Conservation (phyloP, 2,797 vertebrate species). For the Thripadectes ignobilis region DNA sequence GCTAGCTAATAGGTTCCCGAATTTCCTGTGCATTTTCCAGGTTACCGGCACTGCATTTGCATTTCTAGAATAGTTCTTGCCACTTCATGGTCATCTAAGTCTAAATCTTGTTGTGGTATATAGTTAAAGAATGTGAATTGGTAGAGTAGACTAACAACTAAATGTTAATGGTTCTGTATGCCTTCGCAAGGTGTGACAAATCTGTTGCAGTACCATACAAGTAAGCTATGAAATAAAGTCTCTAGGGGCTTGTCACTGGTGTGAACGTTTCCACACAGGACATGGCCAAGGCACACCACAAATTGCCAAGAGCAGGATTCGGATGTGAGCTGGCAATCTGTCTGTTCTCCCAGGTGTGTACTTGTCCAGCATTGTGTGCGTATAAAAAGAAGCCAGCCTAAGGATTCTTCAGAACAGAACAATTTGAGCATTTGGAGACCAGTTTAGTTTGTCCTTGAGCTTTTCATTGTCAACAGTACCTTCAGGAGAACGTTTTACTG, state of each 20-base stretch:
- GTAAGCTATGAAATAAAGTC: neutral
- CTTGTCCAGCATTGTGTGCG: neutral
- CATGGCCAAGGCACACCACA: neutral
- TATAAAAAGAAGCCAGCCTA: neutral
- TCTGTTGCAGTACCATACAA: neutral
- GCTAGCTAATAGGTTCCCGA: neutral
- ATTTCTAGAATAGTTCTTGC: neutral
- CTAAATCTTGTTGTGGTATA: neutral
- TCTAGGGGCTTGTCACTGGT: neutral
- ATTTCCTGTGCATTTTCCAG: neutral
- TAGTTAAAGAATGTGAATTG: neutral
- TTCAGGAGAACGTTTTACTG: neutral
- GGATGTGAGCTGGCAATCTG: neutral
- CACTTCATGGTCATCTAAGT: neutral
- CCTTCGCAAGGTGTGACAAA: neutral
- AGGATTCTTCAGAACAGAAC: neutral
- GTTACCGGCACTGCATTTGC: neutral
- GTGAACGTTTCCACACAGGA: neutral
- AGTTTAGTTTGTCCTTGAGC: neutral
- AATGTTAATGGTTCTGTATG: neutral
- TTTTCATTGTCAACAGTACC: neutral
- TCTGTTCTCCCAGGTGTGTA: fast-evolving
- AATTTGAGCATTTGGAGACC: neutral
- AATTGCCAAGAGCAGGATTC: neutral
- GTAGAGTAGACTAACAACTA: neutral